Evolutionary conservation across 2,888 invertebrate genomes (phyloP).

Genomic region (Troilus luridus): DNA sequence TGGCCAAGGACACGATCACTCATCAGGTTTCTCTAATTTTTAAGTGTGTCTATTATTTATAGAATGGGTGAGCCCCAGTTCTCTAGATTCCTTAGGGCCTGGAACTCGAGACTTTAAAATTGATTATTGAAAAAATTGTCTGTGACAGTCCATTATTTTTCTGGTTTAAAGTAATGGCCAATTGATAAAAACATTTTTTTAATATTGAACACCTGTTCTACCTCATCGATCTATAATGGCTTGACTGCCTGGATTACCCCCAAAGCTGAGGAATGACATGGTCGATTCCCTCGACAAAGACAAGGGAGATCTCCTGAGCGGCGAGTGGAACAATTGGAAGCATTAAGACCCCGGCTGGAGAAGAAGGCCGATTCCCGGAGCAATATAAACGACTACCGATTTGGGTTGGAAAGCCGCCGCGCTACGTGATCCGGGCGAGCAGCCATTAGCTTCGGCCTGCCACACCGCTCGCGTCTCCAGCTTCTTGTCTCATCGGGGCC

Average conservation of each 20-base stretch:
- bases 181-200: not conserved
- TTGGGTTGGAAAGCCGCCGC: conserved; percentile 18
- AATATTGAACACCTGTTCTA: not conserved
- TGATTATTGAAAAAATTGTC: too few relatives aligned
- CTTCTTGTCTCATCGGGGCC: not conserved
- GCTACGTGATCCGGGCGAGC: not conserved
- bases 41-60: too few relatives aligned
- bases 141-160: not conserved
- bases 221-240: not conserved
- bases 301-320: not conserved
- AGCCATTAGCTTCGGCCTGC: not conserved
- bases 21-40: too few relatives aligned
- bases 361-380: not conserved
- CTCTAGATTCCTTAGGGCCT: too few relatives aligned
- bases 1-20: too few relatives aligned
- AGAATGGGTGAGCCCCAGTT: too few relatives aligned
- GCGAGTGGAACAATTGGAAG: not conserved
- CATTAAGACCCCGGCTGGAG: not conserved
- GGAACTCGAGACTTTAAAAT: too few relatives aligned
- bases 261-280: not conserved
- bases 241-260: not conserved
- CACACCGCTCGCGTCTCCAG: not conserved
- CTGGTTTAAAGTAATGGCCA: not conserved
- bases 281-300: not conserved
- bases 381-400: conserved; percentile 7